Base-by-base conservation (phyloP, 2,888 invertebrate species). In the Leucophora obtusa region DNA sequence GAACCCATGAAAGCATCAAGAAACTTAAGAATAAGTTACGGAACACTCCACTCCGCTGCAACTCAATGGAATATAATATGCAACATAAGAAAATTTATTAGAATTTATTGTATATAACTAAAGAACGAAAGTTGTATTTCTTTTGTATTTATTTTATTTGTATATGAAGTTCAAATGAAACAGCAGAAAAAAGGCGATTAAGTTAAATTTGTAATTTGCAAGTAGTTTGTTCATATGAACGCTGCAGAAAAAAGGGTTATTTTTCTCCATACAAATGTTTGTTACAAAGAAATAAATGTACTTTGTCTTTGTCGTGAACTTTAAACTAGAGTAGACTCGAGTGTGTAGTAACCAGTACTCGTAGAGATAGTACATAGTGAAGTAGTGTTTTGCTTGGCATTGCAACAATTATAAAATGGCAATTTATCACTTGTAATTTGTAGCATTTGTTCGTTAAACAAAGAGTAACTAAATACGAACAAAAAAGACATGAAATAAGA, bases 401-500 rank as follows among this genome's bases (percentile, higher is more conserved):
- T 68, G 60, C 68, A 60, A 54, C 15, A n/a, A 58, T 80, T 80
- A 76, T 65, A 76, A 76, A 76, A 80, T 69, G 10, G 72, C 69
- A 76, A 80, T 80, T 80, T 76, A 80, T 80, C 80, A 73, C 65
- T 81, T 76, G 71, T 65, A 73, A 76, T 81, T 81, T 81, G 80
- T 80, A 63, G 65, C 73, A 81, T 70, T 81, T 76, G 65, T 81
- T 81, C 69, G 51, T 80, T 56, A 81, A 79, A 70, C 74, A 79
- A 58, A 76, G 58, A 65, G 58, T 62, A 56, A 43, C 62, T 9
- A 50, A 66, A 35, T 1, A 14, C 38, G 10, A 38, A 38, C 2
- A 38, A 28, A 38, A 11, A 38, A 38, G 38, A 2, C 38, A 11
- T 38, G 28, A 28, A 38, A 47, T 47, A 47, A 6, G n/a, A 47